Percentiles rank a stretch among this genome's conserved stretches.
phyloP scores from a whole-genome alignment of 2,113 vertebrate species.

The Cephalopholis sonnerati region DNA sequence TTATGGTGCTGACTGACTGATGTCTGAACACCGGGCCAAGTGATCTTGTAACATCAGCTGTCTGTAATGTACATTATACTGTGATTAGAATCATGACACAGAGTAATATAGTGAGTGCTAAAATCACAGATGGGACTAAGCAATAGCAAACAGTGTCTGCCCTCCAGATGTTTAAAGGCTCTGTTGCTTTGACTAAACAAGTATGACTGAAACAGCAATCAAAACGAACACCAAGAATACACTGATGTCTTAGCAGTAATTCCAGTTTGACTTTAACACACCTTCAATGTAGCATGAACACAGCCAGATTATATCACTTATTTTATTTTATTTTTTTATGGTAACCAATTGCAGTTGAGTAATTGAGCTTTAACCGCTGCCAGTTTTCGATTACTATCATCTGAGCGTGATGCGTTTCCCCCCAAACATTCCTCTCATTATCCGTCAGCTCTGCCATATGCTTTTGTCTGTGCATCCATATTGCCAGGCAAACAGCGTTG shows the following conservation, averaged over 20 bases:
- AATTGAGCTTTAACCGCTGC: background rate
- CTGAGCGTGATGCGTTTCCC: background rate
- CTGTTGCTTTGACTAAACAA: no score
- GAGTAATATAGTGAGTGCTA: background rate
- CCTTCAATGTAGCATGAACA: background rate
- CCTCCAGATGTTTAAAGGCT: no score
- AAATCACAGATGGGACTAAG: background rate
- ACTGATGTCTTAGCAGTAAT: background rate
- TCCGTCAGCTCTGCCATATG: background rate
- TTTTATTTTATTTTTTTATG: background rate
- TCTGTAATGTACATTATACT: background rate
- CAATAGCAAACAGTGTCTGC: background rate
- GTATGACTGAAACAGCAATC: background rate
- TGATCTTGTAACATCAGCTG: background rate
- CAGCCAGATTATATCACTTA: background rate
- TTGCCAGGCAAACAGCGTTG: background rate
- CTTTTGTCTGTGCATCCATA: constrained; percentile 16
- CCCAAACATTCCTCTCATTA: background rate
- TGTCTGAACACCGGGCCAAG: no score
- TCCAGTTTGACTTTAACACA: background rate
- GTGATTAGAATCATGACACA: background rate
- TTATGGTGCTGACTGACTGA: no score
- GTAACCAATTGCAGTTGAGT: background rate
- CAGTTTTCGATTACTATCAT: constrained; percentile 11
- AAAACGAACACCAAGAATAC: background rate